Base-by-base conservation (phyloP, 37 sponge, comb jelly and placozoan species). In the Beroe ovata region DNA sequence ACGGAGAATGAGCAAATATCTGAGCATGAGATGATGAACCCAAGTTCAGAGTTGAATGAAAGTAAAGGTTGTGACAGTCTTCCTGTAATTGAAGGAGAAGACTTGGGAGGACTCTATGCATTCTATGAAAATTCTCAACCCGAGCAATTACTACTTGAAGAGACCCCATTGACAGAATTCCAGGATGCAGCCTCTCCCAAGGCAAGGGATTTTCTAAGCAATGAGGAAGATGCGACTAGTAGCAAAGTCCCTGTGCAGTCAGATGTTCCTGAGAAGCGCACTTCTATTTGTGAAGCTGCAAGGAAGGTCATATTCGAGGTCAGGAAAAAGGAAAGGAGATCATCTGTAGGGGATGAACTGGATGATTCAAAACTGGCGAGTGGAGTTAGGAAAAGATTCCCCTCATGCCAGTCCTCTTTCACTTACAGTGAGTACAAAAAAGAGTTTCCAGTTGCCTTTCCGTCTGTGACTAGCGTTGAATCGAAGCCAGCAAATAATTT, bases 311-410 rank as follows among this genome's bases (percentile, higher is more conserved):
- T 66, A 14, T 66, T 66, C 34, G 36, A 26, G 2, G 69, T 37
- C 33, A 29, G 69, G 35, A 66, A 66, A 33, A 14, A 14, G 16
- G 69, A 66, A 33, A 66, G 69, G 34, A 66, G 69, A 66, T 0
- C 30, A 18, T 66, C 69, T 29, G 30, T 30, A 11, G 69, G 69
- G 0, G 69, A 66, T 33, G 69, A 30, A 66, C 11, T 2, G 34
- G 8, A 14, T 26, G 35, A 30, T 11, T 18, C 35, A 2, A 29
- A 18, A 4, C 8, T 6, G 22, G 11, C 69, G 8, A 1, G 1
- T 33, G 1, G 33, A 11, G 16, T 18, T 14, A 66, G 69, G 16
- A 66, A 66, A 16, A 34, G 69, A 32, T 11, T 66, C 16, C 69
- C 69, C 29, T 66, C 69, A 8, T 66, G 69, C 16, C 54, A 47